These are phyloP conservation scores for Nerophis lumbriciformis DNA, from an alignment of 2,113 vertebrate species.

Conservation along the genomic window DNA sequence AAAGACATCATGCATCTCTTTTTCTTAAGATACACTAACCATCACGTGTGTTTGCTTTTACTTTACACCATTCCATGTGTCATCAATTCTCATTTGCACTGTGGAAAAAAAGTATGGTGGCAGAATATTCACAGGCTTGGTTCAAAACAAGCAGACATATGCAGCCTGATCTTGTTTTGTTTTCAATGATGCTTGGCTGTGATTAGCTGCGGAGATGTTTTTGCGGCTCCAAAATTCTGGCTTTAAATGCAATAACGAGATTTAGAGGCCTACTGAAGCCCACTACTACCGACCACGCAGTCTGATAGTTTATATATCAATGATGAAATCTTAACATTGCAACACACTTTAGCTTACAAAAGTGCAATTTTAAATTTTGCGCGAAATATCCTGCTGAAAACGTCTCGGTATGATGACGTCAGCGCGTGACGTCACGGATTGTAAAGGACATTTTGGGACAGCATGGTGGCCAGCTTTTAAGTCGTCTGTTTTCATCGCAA, in stretches of 20 bases:
- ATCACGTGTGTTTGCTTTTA: background rate
- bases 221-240: slow-evolving; percentile 23
- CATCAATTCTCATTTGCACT: slow-evolving; percentile 1
- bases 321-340: too few species aligned
- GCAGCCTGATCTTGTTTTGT: slow-evolving; percentile 22
- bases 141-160: slow-evolving; percentile 17
- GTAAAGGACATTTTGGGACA: too few species aligned
- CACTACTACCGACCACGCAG: too few species aligned
- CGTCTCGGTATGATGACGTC: too few species aligned
- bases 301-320: too few species aligned
- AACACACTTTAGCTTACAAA: too few species aligned
- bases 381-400: too few species aligned
- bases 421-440: too few species aligned
- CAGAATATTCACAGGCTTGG: background rate
- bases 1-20: background rate
- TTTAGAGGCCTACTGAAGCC: too few species aligned
- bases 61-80: background rate
- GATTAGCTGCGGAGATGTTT: slow-evolving; percentile 20
- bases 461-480: too few species aligned
- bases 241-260: slow-evolving; percentile 11
- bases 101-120: slow-evolving; percentile 1
- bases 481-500: too few species aligned
- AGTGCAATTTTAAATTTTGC: too few species aligned
- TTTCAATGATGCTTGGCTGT: slow-evolving; percentile 24
- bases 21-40: background rate